Evolutionary conservation across 2,797 vertebrate genomes (phyloP).

Genomic region (Acanthurus tractus): DNA sequence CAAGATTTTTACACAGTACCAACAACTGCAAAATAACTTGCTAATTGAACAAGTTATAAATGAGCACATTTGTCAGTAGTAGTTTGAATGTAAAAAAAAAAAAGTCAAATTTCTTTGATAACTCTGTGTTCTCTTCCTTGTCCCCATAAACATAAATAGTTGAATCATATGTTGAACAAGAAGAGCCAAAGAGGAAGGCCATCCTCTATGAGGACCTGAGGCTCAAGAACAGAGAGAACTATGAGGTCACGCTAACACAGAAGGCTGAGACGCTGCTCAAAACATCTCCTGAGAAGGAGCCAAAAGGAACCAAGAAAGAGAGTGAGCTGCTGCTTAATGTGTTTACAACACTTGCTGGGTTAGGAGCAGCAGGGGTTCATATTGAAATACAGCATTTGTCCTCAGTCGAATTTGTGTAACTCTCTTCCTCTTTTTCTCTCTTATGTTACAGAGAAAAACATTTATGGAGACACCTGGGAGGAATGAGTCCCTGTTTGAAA

Average conservation of each 20-base stretch:
- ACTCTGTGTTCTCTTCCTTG: conserved; percentile 6
- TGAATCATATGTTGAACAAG: conserved; percentile 80
- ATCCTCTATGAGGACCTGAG: conserved; percentile 92
- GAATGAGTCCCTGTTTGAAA: conserved; percentile 83
- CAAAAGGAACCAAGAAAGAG: conserved; percentile 78
- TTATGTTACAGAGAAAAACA: conserved; percentile 89
- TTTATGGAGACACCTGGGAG: conserved; percentile 96
- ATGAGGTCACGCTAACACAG: conserved; percentile 88
- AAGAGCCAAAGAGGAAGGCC: conserved; percentile 85
- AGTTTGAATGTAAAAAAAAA: too few species aligned
- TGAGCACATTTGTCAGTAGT: background rate
- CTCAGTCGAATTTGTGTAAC: background rate
- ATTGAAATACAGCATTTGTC: background rate
- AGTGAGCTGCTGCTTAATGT: conserved; percentile 76
- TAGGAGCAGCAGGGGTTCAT: background rate
- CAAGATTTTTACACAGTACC: background rate
- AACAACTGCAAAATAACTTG: background rate
- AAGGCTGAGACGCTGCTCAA: conserved; percentile 87
- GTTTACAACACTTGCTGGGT: background rate
- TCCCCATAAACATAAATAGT: conserved; percentile 72
- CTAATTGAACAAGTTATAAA: too few species aligned
- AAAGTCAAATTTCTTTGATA: background rate
- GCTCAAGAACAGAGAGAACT: conserved; percentile 91
- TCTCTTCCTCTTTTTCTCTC: conserved; percentile 8
- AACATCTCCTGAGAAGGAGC: conserved; percentile 73